Conservation (phyloP, 2,797 vertebrate genomes). For the Enteromius argenteus region DNA sequence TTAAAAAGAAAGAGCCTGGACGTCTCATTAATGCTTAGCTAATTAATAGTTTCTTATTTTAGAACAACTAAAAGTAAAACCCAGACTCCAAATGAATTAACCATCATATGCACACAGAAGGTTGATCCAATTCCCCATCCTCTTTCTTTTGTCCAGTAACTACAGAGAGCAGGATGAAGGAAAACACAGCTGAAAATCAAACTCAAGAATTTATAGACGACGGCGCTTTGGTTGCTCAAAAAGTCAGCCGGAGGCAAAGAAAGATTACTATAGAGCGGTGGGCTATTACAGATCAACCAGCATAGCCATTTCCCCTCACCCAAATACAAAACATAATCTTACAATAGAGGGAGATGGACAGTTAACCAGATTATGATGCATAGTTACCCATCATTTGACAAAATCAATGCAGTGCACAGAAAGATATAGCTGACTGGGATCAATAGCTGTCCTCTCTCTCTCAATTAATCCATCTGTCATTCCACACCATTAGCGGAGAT, state of each 20-base stretch:
- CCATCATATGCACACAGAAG: conserved; percentile 1
- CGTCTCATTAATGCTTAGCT: conserved; percentile 19
- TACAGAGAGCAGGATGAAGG: neutral
- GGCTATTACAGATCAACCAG: conserved; percentile 20
- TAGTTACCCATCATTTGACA: neutral
- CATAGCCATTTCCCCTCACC: neutral
- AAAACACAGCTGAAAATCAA: conserved; percentile 4
- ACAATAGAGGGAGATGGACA: conserved; percentile 17
- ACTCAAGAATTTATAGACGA: neutral
- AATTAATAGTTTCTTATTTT: conserved; percentile 28
- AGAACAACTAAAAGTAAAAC: conserved; percentile 10
- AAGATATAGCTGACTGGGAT: conserved; percentile 19
- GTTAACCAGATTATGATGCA: conserved; percentile 33
- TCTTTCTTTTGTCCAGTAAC: conserved; percentile 11
- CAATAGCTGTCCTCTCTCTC: conserved; percentile 32
- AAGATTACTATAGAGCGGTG: neutral
- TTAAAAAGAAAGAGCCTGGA: neutral
- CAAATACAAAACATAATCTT: conserved; percentile 14
- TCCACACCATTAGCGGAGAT: conserved; percentile 34
- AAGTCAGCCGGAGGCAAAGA: neutral
- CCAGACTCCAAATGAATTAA: neutral
- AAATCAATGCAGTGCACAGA: conserved; percentile 20
- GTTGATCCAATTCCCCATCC: neutral
- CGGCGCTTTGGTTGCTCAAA: neutral
- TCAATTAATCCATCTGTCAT: conserved; percentile 37